These are phyloP conservation scores for Hypercompe scribonia DNA, from an alignment of 2,888 invertebrate species.

Conservation along the genomic window DNA sequence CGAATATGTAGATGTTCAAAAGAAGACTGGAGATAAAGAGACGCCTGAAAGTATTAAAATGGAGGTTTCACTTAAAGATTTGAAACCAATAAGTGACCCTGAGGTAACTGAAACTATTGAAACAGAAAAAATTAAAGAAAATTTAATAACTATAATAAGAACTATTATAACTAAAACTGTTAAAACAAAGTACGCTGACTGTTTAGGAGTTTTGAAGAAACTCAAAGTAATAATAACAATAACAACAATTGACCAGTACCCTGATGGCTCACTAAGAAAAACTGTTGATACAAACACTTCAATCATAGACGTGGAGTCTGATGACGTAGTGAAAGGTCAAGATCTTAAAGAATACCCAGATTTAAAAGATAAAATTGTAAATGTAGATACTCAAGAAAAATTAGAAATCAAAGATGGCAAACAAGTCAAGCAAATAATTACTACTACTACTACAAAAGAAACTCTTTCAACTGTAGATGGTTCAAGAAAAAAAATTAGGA, in stretches of 20 bases:
- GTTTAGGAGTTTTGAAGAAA: conserved; percentile 55
- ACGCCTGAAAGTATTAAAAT: conserved; percentile 38
- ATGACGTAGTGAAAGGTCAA: conserved; percentile 49
- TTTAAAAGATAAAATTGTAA: conserved; percentile 68
- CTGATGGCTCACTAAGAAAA: conserved; percentile 69
- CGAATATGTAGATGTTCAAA: conserved; percentile 50
- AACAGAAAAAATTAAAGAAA: conserved; percentile 55
- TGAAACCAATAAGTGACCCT: conserved; percentile 49
- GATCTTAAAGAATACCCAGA: conserved; percentile 61
- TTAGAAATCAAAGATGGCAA: conserved; percentile 62
- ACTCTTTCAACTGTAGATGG: conserved; percentile 62
- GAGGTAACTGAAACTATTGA: conserved; percentile 51
- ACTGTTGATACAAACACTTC: conserved; percentile 72
- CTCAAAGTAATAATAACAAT: conserved; percentile 64
- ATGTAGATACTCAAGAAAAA: conserved; percentile 69
- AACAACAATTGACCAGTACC: conserved; percentile 68
- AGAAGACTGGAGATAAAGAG: conserved; percentile 22
- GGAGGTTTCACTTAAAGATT: conserved; percentile 44
- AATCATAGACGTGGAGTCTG: conserved; percentile 66
- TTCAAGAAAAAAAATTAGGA: conserved; percentile 72
- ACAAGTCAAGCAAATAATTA: conserved; percentile 71
- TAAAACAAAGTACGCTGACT: conserved; percentile 59
- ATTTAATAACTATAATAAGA: conserved; percentile 49
- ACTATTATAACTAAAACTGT: conserved; percentile 52
- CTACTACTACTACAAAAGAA: conserved; percentile 78